These are phyloP conservation scores for Labeo calbasu DNA, from an alignment of 2,797 vertebrate genomes.

Conservation along the genomic window DNA sequence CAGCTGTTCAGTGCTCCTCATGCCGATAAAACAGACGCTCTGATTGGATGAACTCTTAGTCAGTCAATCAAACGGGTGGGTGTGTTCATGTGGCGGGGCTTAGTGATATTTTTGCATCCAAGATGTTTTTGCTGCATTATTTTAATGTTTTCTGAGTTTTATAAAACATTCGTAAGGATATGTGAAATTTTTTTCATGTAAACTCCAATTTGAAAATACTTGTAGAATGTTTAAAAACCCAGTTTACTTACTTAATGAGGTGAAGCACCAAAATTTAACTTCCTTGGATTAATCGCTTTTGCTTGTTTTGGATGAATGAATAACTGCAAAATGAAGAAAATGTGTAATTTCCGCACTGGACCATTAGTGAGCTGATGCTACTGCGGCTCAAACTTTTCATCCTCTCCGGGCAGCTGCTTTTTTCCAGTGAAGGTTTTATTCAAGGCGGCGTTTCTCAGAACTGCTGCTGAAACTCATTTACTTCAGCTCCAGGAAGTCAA, in stretches of 20 bases:
- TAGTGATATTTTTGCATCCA: background rate
- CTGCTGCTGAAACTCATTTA: constrained; percentile 42
- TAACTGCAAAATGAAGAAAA: constrained; percentile 2
- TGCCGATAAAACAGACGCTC: constrained; percentile 9
- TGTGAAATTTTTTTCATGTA: background rate
- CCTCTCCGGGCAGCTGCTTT: background rate
- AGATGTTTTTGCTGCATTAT: background rate
- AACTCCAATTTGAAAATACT: background rate
- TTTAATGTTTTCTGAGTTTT: constrained; percentile 4
- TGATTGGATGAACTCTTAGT: constrained; percentile 34
- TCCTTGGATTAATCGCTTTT: background rate
- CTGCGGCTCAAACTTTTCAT: constrained; percentile 15
- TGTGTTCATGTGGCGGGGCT: constrained; percentile 10
- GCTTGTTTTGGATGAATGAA: background rate
- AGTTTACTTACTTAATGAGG: background rate
- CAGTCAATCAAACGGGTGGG: constrained; percentile 32
- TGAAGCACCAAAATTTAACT: background rate
- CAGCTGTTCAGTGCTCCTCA: constrained; percentile 41
- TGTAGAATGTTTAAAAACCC: background rate
- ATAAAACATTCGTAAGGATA: background rate
- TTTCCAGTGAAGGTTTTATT: constrained; percentile 28
- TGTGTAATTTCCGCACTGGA: background rate
- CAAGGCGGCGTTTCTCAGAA: constrained; percentile 34
- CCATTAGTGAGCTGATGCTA: constrained; percentile 21
- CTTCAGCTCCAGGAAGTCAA: constrained; percentile 40